These are phyloP conservation scores for Diorhabda carinulata DNA, from an alignment of 1,140 invertebrate genomes.

Conservation along the genomic window DNA sequence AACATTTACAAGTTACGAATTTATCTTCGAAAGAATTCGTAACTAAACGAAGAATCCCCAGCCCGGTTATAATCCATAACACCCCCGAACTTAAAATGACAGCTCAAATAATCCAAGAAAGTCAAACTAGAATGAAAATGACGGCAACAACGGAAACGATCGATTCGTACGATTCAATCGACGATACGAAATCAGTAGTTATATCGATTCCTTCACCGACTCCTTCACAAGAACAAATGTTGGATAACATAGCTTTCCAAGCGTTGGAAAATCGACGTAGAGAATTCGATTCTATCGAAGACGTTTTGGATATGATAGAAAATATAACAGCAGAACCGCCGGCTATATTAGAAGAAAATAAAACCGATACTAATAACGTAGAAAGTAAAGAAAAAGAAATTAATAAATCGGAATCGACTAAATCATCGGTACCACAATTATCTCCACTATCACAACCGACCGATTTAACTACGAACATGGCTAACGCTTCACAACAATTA, in stretches of 20 bases:
- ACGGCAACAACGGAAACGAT: constrained; percentile 35
- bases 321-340: constrained; percentile 56
- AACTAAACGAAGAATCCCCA: constrained; percentile 27
- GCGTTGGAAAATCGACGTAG: constrained; percentile 52
- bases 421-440: constrained; percentile 59
- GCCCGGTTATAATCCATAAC: constrained; percentile 37
- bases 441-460: constrained; percentile 67
- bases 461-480: constrained; percentile 66
- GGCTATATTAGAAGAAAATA: constrained; percentile 32
- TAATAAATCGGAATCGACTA: constrained; percentile 33
- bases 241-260: constrained; percentile 58
- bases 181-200: constrained; percentile 56
- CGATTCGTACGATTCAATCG: constrained; percentile 43
- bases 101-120: constrained; percentile 42
- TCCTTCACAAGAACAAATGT: constrained; percentile 57
- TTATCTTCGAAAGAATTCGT: constrained; percentile 26
- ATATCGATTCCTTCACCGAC: constrained; percentile 60
- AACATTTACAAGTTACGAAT: constrained; percentile 16
- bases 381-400: constrained; percentile 20
- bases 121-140: constrained; percentile 32
- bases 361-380: constrained; percentile 19
- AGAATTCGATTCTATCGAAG: constrained; percentile 61
- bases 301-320: constrained; percentile 64
- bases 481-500: constrained; percentile 64
- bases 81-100: constrained; percentile 46